Evolutionary conservation across 2,113 vertebrate genomes (phyloP).

Genomic region (Ailuropoda melanoleuca): DNA sequence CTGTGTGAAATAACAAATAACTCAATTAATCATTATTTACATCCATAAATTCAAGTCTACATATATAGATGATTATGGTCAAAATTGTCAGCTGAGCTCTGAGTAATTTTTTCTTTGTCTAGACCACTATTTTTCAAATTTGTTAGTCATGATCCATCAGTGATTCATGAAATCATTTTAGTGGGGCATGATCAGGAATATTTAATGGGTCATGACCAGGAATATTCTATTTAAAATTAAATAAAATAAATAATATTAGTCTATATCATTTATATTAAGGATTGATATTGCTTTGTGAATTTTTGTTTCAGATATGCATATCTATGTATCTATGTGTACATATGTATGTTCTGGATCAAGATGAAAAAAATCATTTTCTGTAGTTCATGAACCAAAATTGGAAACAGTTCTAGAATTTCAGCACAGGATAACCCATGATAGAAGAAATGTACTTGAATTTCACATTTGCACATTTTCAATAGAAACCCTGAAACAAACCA

Average conservation of each 20-base stretch:
- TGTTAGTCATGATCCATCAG: neutral
- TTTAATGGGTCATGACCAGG: neutral
- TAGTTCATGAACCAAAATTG: neutral
- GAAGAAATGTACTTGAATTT: neutral
- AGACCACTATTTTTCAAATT: neutral
- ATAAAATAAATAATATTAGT: neutral
- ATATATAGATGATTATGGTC: neutral
- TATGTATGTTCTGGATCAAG: neutral
- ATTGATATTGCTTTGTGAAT: neutral
- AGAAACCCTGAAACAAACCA: neutral
- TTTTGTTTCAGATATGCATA: neutral
- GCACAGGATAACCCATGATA: neutral
- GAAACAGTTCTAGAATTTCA: neutral
- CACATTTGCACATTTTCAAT: conserved; percentile 20
- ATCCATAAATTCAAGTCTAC: neutral
- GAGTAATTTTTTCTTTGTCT: neutral
- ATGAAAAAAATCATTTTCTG: neutral
- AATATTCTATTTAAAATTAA: neutral
- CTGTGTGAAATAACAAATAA: conserved; percentile 2
- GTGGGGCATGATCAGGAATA: neutral
- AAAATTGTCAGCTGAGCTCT: neutral
- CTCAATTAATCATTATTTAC: neutral
- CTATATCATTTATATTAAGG: neutral
- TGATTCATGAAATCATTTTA: conserved; percentile 4
- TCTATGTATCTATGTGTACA: neutral